Percentiles rank a stretch among this genome's conserved stretches.
These are phyloP conservation scores for Berghia stephanieae DNA, from an alignment of 1,140 invertebrate species.

Conservation along the genomic window DNA sequence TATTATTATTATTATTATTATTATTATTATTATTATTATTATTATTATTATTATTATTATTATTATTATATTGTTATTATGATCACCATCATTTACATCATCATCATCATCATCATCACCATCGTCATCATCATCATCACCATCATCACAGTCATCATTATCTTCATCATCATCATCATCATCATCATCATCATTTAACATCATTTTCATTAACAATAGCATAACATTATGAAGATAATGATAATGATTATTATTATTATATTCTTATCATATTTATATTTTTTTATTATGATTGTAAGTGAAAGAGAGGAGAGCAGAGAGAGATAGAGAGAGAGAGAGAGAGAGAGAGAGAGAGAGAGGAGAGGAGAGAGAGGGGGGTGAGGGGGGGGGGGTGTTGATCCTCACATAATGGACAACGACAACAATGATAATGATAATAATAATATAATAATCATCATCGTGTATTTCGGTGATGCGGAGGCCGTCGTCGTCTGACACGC, in stretches of 20 bases:
- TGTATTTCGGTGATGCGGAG: background rate
- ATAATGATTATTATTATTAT: background rate
- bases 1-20: background rate
- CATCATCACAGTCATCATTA: no score
- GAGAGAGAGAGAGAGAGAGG: conserved; percentile 17
- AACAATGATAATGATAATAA: background rate
- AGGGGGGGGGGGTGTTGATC: background rate
- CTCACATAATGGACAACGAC: background rate
- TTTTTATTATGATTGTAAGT: background rate
- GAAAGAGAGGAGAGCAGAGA: background rate
- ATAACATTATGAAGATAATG: background rate
- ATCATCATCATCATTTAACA: background rate
- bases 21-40: background rate
- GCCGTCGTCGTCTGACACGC: background rate
- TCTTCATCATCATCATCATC: background rate
- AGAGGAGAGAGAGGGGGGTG: background rate
- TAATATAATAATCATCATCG: background rate
- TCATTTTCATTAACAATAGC: background rate
- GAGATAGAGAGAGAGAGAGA: background rate
- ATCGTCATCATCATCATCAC: conserved; percentile 1
- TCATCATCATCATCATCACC: background rate
- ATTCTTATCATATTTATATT: no score
- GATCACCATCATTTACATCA: no score
- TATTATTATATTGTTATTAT: no score
- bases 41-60: background rate